Conservation (phyloP, 2,888 invertebrate species). For the Chironomus tentans region DNA sequence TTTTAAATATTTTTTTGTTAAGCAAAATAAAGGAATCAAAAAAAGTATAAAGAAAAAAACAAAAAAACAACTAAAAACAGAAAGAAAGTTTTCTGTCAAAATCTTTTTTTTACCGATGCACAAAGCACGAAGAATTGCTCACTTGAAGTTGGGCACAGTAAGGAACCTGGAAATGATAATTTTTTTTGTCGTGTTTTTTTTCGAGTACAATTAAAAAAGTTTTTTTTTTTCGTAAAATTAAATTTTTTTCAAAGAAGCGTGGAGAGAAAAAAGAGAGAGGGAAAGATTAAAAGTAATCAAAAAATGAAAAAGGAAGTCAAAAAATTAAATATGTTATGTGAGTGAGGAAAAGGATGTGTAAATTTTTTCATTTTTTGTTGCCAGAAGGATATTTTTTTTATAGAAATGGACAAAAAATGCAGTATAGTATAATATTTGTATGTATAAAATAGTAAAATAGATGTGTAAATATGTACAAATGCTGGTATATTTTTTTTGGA, state of each 20-base stretch:
- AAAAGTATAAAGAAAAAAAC: not conserved
- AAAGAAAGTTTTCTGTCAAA: not conserved
- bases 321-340: not conserved
- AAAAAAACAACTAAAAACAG: not conserved
- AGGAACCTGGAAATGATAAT: constrained; percentile 58
- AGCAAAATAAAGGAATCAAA: not conserved
- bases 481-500: too few relatives aligned
- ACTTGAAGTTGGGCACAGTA: constrained; percentile 81
- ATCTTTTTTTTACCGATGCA: constrained; percentile 75
- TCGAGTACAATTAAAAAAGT: not conserved
- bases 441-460: not conserved
- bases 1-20: not conserved
- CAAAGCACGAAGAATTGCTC: constrained; percentile 92
- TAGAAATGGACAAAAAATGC: not conserved
- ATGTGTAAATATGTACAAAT: too few relatives aligned
- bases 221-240: constrained; percentile 4
- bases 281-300: not conserved
- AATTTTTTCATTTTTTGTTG: not conserved
- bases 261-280: not conserved
- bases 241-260: not conserved
- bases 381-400: not conserved
- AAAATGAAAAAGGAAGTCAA: not conserved
- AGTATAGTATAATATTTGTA: not conserved
- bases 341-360: not conserved
- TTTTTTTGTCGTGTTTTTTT: not conserved